Base-by-base conservation (phyloP, 2,797 vertebrate species). In the Sardinella longiceps region DNA sequence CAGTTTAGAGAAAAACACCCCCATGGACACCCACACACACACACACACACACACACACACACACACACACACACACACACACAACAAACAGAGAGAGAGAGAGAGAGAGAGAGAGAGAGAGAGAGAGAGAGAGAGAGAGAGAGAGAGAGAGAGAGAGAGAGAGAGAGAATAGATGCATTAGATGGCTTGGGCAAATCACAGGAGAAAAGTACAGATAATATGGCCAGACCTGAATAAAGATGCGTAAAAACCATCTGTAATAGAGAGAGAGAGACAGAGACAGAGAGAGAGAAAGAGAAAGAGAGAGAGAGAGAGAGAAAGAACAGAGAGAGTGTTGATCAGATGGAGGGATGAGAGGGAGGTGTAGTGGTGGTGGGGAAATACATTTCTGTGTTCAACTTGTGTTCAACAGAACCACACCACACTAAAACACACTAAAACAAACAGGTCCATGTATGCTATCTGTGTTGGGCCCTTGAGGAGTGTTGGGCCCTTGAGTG, bases 321-420 rank as follows among this genome's bases (percentile, higher is more conserved):
- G 20, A 56, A 23, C 5, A 56, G 53, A 20, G 18, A 20, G 20
- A 56, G 56, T 20, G 2, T 0, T 0, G 30, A 25, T 81, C 18
- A 84, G 86, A 51, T 25, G 63, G 7, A 53, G 60, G 81, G 56
- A 30, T 37, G 56, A n/a, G 80, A 50, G 20, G 45, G 2, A 33
- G 48, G 63, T 25, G 58, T 10, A 45, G 82, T 70, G 74, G 30
- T 51, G 30, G 2, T 10, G 28, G 28, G 60, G 25, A 10, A 7
- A 43, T 43, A 63, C 30, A 30, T 63, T 25, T 63, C 60, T 28
- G 23, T 25, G 56, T 20, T 30, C 10, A 9, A 30, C 60, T 63
- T 28, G 23, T 25, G 56, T 20, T 30, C 10, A 9, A 30, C 60
- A 30, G 12, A 3, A n/a, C 25, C 14, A 30, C 25, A 63, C 30